A percentile compares a stretch with the other conserved stretches of the same genome.
phyloP scores from a whole-genome alignment of 2,888 invertebrate species.

The Ophion slaviceki region DNA sequence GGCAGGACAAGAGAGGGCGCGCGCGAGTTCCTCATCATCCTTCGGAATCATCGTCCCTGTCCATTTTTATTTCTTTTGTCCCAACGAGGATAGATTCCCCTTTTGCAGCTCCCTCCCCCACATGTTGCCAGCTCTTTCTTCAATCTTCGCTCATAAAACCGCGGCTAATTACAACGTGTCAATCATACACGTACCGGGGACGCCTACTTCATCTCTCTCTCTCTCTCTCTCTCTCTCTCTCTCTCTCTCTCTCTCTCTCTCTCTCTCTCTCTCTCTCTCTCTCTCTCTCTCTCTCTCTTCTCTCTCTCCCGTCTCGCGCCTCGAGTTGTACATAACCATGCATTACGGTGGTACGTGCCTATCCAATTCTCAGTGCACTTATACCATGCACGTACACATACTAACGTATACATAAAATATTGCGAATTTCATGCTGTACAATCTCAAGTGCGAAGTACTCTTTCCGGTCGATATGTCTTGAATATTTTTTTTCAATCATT shows the following conservation, averaged over 20 bases:
- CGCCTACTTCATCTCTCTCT: slow-evolving; percentile 65
- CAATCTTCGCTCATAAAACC: slow-evolving; percentile 68
- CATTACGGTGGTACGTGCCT: slow-evolving; percentile 68
- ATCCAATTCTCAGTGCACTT: slow-evolving; percentile 52
- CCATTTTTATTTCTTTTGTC: slow-evolving; percentile 47
- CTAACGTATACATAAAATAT: neutral
- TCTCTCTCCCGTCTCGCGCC: slow-evolving; percentile 33
- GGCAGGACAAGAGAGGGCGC: slow-evolving; percentile 34
- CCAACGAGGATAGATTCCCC: slow-evolving; percentile 58
- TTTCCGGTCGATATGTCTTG: neutral
- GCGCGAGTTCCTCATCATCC: slow-evolving; percentile 59
- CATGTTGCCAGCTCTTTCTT: slow-evolving; percentile 68
- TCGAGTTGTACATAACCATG: slow-evolving; percentile 63
- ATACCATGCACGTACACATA: neutral
- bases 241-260: neutral
- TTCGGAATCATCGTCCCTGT: slow-evolving; percentile 53
- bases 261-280: too few species aligned
- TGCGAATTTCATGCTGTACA: neutral
- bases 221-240: neutral
- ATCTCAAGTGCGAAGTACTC: neutral
- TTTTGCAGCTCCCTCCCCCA: slow-evolving; percentile 49
- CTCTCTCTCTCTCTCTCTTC: too few species aligned
- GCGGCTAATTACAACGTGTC: slow-evolving; percentile 77
- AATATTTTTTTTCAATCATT: too few species aligned
- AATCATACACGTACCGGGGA: slow-evolving; percentile 75